Conservation (phyloP, 2,797 vertebrate species). For the Alectoris magna region DNA sequence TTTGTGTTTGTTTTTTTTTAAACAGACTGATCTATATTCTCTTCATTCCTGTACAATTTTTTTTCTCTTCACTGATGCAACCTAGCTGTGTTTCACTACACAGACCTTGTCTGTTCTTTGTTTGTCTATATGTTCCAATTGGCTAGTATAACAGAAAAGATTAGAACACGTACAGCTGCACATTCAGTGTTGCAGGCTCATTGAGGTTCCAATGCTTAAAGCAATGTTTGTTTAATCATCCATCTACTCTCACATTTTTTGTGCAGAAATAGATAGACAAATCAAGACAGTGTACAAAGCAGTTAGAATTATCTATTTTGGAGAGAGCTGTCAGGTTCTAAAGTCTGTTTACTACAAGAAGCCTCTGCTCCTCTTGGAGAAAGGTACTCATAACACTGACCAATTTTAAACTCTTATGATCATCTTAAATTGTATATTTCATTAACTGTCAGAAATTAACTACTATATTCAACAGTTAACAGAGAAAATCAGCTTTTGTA, state of each 20-base stretch:
- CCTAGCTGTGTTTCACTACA: not conserved
- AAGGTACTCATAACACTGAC: not conserved
- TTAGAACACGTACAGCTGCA: not conserved
- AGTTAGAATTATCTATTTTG: not conserved
- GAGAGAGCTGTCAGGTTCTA: not conserved
- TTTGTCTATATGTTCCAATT: not conserved
- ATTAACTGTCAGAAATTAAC: not conserved
- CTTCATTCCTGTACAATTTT: not conserved
- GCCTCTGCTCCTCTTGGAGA: not conserved
- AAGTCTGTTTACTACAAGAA: not conserved
- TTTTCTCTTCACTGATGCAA: not conserved
- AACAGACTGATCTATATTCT: not conserved
- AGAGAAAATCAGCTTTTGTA: not conserved
- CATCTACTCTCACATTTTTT: accelerated
- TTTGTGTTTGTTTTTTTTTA: not conserved
- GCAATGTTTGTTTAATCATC: not conserved
- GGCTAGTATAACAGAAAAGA: not conserved
- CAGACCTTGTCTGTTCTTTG: not conserved
- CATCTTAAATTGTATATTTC: not conserved
- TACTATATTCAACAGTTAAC: not conserved
- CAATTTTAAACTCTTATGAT: not conserved
- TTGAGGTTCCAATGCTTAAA: not conserved
- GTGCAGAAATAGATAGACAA: not conserved
- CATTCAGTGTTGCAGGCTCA: not conserved
- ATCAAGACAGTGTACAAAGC: not conserved